Percentiles rank a stretch among this genome's conserved stretches.
These are phyloP conservation scores for Scyliorhinus canicula DNA, from an alignment of 2,797 vertebrate genomes.

Conservation along the genomic window DNA sequence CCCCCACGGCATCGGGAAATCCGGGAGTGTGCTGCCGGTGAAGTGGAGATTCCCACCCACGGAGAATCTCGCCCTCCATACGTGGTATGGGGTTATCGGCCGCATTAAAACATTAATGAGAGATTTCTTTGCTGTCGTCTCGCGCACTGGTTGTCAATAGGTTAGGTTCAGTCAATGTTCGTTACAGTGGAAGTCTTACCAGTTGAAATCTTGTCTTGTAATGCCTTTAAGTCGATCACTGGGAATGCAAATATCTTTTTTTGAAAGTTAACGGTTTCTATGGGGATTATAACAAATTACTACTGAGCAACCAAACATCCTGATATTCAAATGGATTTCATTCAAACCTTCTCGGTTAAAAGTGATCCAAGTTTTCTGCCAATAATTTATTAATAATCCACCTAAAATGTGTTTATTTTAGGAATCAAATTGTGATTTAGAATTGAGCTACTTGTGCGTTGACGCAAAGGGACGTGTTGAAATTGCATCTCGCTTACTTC, in stretches of 20 bases:
- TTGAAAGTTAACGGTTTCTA: too few species aligned
- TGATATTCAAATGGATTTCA: not conserved
- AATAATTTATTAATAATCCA: not conserved
- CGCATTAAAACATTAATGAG: too few species aligned
- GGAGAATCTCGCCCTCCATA: too few species aligned
- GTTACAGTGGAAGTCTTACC: too few species aligned
- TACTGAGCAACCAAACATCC: not conserved
- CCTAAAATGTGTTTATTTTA: not conserved
- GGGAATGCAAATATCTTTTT: too few species aligned
- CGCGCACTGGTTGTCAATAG: not conserved
- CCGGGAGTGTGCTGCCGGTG: too few species aligned
- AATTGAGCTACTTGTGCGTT: not conserved
- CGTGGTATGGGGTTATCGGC: too few species aligned
- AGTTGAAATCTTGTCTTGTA: too few species aligned
- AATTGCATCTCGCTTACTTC: not conserved
- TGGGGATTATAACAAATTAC: not conserved
- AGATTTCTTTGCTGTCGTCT: not conserved
- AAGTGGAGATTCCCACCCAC: too few species aligned
- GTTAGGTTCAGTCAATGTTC: not conserved
- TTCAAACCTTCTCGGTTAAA: not conserved
- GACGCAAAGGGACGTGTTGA: not conserved
- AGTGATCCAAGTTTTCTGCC: not conserved
- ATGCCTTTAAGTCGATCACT: too few species aligned
- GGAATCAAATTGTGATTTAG: not conserved
- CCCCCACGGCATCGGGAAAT: too few species aligned